Conservation (phyloP, 2,888 invertebrate genomes). For the Drosophila cognata region DNA sequence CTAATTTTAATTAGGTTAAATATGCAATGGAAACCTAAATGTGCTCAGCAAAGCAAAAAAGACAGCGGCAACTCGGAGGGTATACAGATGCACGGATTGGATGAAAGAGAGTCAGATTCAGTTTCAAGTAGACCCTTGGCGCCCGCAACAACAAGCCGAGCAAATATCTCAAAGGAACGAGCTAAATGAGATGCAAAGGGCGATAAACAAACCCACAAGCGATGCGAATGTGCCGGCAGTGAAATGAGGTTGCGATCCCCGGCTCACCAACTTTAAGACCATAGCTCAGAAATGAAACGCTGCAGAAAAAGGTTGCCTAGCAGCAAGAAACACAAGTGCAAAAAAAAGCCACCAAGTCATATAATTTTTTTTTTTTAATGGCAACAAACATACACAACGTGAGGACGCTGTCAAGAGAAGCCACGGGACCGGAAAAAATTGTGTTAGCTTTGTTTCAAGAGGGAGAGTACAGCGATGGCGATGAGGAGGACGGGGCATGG, state of each 20-base stretch:
- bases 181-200: conserved; percentile 81
- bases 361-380: conserved; percentile 64
- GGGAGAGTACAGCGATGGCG: conserved; percentile 1
- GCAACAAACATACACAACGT: conserved; percentile 41
- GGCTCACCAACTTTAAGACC: conserved; percentile 44
- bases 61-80: conserved; percentile 19
- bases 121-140: conserved; percentile 9
- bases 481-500: conserved; percentile 30
- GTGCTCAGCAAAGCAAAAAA: conserved; percentile 46
- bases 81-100: conserved; percentile 38
- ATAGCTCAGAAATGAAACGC: conserved; percentile 41
- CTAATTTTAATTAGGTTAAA: conserved; percentile 79
- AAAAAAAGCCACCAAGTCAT: conserved; percentile 65
- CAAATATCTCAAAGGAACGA: conserved; percentile 48
- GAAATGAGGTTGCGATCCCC: conserved; percentile 67
- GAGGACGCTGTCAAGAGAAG: conserved; percentile 13
- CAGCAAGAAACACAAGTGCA: conserved; percentile 28
- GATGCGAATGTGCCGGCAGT: conserved; percentile 52
- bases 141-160: conserved; percentile 26
- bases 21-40: conserved; percentile 70
- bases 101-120: conserved; percentile 7
- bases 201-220: conserved; percentile 75
- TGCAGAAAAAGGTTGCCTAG: conserved; percentile 50
- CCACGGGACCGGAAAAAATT: conserved; percentile 47
- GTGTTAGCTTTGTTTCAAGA: conserved; percentile 56